Base-by-base conservation (phyloP, 2,113 vertebrate genomes). In the Aphelocoma coerulescens region DNA sequence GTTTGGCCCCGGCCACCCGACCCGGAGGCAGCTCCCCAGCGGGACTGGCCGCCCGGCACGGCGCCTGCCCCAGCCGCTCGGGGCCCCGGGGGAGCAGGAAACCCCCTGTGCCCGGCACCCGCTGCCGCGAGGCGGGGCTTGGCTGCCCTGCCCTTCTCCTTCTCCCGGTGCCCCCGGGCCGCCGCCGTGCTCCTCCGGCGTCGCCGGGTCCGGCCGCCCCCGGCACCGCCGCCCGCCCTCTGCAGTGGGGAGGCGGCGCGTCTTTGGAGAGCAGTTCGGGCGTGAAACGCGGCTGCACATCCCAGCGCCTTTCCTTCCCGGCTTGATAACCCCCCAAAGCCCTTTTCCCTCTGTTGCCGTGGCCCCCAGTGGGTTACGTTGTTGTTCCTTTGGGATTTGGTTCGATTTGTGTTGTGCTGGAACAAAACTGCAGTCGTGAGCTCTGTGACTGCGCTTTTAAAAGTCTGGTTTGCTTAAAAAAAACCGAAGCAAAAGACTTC, bases 191-290 rank as follows among this genome's bases (percentile, higher is more conserved):
- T 7, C 54, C 65, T 35, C 39, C 30, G 26, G 77, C 13, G 37
- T 4, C 41, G 17, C 80, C 23, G 23, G 44, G 41, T 54, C 59
- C 32, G 58, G 23, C 54, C 63, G n/a, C 74, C 14, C 39, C 68
- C 54, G 28, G 55, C 48, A 44, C 48, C 39, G 57, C 88, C 20
- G 67, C 52, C 49, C 58, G 85, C 58, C 77, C 81, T 59, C 91
- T 59, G 88, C 88, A 44, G 65, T 39, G 73, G 52, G 77, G 68
- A 55, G 88, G 91, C 69, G 82, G 71, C 51, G 9, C 63, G 86
- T 93, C 85, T 93, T 90, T 93, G 88, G 19, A 58, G 83, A 55
- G 54, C 26, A 85, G 66, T 76, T 85, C 68, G 87, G 85, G 93
- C 91, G 83, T 91, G 86, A 94, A 88, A 69, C 41, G 89, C 79